Conservation (phyloP, 64 coral and sea anemone species). For the Platygyra sinensis region DNA sequence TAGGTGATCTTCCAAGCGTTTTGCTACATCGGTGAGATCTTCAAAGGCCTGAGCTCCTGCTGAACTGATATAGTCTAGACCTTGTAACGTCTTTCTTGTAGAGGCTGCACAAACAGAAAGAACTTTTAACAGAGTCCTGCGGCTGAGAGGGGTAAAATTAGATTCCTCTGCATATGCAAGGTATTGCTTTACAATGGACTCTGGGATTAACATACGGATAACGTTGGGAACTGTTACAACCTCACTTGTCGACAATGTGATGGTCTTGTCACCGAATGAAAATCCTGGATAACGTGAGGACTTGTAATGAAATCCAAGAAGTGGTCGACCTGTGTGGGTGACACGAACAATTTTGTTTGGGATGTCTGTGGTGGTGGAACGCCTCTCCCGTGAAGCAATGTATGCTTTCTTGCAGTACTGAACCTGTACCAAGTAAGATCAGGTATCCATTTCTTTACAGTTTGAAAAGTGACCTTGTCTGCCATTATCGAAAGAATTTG, state of each 20-base stretch:
- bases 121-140: neutral
- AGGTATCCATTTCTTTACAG: conserved; percentile 57
- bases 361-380: conserved; percentile 23
- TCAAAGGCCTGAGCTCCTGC: conserved; percentile 30
- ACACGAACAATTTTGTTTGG: conserved; percentile 34
- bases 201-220: conserved; percentile 33
- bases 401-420: conserved; percentile 59
- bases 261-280: conserved; percentile 21
- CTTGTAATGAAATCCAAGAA: conserved; percentile 52
- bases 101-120: conserved; percentile 1
- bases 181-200: conserved; percentile 48
- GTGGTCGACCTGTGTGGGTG: conserved; percentile 29
- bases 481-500: no score
- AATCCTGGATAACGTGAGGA: conserved; percentile 52
- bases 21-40: conserved; percentile 11
- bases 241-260: conserved; percentile 33
- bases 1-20: conserved; percentile 4
- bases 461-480: conserved; percentile 49
- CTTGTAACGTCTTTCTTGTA: conserved; percentile 21
- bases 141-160: conserved; percentile 6
- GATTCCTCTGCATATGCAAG: conserved; percentile 37
- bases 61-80: conserved; percentile 12
- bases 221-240: conserved; percentile 36
- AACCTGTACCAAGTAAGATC: conserved; percentile 61
- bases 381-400: conserved; percentile 11